phyloP scores from a whole-genome alignment of 2,888 invertebrate species.

The Nyleta sp. region DNA sequence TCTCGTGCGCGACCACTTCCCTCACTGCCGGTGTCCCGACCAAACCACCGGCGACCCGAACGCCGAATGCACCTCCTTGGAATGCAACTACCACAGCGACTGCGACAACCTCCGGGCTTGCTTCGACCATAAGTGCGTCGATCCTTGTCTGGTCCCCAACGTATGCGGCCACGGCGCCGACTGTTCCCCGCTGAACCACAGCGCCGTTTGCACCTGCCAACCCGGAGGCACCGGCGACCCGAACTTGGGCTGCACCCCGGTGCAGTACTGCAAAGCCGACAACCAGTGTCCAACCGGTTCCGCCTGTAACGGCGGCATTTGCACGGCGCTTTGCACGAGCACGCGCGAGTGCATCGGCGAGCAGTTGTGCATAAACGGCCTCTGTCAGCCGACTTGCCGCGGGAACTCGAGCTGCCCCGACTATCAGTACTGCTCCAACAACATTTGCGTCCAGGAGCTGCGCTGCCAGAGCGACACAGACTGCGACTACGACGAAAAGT shows the following conservation, averaged over 20 bases:
- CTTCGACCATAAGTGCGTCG: conserved; percentile 90
- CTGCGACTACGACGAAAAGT: conserved; percentile 89
- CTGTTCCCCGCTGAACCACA: conserved; percentile 90
- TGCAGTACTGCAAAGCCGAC: conserved; percentile 92
- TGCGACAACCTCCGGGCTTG: conserved; percentile 89
- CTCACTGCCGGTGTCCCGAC: conserved; percentile 89
- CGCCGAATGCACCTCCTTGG: conserved; percentile 88
- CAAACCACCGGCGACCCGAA: conserved; percentile 90
- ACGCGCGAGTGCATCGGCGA: conserved; percentile 93
- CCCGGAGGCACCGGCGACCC: conserved; percentile 94
- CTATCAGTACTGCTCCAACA: conserved; percentile 92
- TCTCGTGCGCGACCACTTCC: conserved; percentile 86
- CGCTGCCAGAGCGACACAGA: conserved; percentile 89
- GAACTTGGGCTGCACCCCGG: conserved; percentile 91
- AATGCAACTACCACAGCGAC: conserved; percentile 91
- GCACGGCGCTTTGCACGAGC: conserved; percentile 90
- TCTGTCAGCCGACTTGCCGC: conserved; percentile 93
- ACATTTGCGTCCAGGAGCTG: conserved; percentile 92
- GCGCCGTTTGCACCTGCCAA: conserved; percentile 92
- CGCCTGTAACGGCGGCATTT: conserved; percentile 92
- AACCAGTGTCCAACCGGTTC: conserved; percentile 93
- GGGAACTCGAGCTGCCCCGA: conserved; percentile 92
- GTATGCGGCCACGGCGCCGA: conserved; percentile 92
- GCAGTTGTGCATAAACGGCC: conserved; percentile 92
- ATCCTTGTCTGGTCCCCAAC: conserved; percentile 91